Evolutionary conservation across 2,888 invertebrate genomes (phyloP).

Genomic region (Amphimallon solstitiale): DNA sequence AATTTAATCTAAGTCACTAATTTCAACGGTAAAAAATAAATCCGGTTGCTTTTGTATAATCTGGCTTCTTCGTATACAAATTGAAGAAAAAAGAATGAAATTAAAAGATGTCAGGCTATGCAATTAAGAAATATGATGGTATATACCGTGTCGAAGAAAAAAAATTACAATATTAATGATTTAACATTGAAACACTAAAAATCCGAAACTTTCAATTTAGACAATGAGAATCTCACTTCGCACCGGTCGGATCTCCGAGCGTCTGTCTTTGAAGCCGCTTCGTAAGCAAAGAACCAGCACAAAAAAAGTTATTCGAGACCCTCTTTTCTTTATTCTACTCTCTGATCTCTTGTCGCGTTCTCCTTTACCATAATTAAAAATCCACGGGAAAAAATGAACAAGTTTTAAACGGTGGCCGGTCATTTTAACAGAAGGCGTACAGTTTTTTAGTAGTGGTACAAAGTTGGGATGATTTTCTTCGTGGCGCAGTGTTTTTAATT

Average conservation of each 20-base stretch:
- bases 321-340: background rate
- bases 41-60: conserved; percentile 11
- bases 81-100: conserved; percentile 9
- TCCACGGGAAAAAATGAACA: conserved; percentile 36
- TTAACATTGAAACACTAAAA: conserved; percentile 33
- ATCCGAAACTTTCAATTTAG: conserved; percentile 39
- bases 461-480: conserved; percentile 16
- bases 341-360: conserved; percentile 20
- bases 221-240: conserved; percentile 39
- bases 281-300: conserved; percentile 12
- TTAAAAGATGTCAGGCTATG: conserved; percentile 27
- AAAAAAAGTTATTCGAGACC: conserved; percentile 22
- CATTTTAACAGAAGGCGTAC: conserved; percentile 36
- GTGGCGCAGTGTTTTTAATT: conserved; percentile 57
- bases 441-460: conserved; percentile 36
- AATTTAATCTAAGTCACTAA: conserved; percentile 18
- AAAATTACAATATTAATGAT: conserved; percentile 35
- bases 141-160: conserved; percentile 27
- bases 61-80: background rate
- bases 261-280: background rate
- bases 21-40: conserved; percentile 13
- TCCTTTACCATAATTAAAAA: conserved; percentile 36
- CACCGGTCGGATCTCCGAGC: background rate
- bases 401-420: conserved; percentile 35
- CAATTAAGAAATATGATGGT: conserved; percentile 25